Percentiles rank a stretch among this genome's conserved stretches.
phyloP scores from a whole-genome alignment of 2,888 invertebrate species.

The Drosophila paramelanica region DNA sequence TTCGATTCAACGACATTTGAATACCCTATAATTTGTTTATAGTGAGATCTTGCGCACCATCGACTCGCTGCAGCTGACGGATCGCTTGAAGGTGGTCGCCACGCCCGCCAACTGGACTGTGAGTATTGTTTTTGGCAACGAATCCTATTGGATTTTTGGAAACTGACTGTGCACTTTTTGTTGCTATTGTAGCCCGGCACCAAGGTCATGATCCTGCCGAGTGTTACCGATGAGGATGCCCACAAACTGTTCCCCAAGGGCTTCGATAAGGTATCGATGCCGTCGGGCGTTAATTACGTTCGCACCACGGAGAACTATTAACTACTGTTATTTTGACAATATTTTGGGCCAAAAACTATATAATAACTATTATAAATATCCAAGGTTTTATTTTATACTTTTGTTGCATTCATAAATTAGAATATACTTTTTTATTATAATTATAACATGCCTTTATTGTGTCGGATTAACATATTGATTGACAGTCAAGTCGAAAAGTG shows the following conservation, averaged over 20 bases:
- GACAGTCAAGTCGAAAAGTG: not conserved
- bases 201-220: constrained; percentile 92
- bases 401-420: constrained; percentile 3
- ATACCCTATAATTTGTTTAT: not conserved
- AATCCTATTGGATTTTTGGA: too few species aligned
- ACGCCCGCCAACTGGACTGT: constrained; percentile 95
- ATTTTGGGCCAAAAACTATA: not conserved
- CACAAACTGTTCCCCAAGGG: constrained; percentile 89
- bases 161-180: not conserved
- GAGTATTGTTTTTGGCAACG: constrained; percentile 70
- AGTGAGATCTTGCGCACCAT: constrained; percentile 94
- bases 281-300: constrained; percentile 91
- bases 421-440: constrained; percentile 1
- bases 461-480: constrained; percentile 7
- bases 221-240: constrained; percentile 88
- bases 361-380: not conserved
- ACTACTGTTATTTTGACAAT: constrained; percentile 31
- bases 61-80: constrained; percentile 92
- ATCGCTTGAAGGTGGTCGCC: constrained; percentile 89
- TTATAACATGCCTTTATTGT: not conserved
- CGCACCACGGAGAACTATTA: constrained; percentile 89
- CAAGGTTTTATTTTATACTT: not conserved
- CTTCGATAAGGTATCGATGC: constrained; percentile 89
- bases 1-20: not conserved
- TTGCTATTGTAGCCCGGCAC: constrained; percentile 87